Base-by-base conservation (phyloP, 2,113 vertebrate species). In the Recurvirostra avosetta region DNA sequence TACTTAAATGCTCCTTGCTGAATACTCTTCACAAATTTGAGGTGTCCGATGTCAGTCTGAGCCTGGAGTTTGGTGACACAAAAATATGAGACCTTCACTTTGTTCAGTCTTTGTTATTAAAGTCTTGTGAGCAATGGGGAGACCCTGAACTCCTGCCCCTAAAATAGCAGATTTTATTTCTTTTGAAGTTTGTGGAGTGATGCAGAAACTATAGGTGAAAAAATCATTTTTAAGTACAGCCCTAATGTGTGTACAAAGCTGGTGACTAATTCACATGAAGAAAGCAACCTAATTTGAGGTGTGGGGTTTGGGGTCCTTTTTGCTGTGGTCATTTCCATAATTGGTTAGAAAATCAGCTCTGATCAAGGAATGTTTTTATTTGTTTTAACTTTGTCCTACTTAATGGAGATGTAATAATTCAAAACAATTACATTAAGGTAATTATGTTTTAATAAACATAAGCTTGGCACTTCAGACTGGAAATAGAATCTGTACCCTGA, bases 381-480 rank as follows among this genome's bases (percentile, higher is more conserved):
- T 96, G 73, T 96, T 94, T 97, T 90, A 97, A 96, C 67, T 88
- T 15, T 38, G 88, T 93, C 95, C 93, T 90, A 71, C 71, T 95
- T 92, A 88, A 86, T 94, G 62, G 91, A 82, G 79, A 65, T 65
- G 68, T 85, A 95, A 84, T 88, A 80, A 92, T 84, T 95, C 26
- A 66, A 82, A 94, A 93, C 72, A 94, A 97, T 92, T 94, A 77
- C 83, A 94, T 89, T 94, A 94, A 84, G 70, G 77, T 95, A 96
- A 96, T 97, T 96, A 91, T 66, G 50, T 82, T 92, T 95, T 92
- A 97, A 95, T 94, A 96, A 97, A 87, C 62, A 90, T 65, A 95
- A 47, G 36, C 90, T 92, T 63, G 93, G 84, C n/a, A 12, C 75
- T 80, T 95, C 82, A 53, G 67, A 92, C 63, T 81, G 47, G 88